phyloP scores from a whole-genome alignment of 2,797 vertebrate genomes.

The Buphagus erythrorhynchus region DNA sequence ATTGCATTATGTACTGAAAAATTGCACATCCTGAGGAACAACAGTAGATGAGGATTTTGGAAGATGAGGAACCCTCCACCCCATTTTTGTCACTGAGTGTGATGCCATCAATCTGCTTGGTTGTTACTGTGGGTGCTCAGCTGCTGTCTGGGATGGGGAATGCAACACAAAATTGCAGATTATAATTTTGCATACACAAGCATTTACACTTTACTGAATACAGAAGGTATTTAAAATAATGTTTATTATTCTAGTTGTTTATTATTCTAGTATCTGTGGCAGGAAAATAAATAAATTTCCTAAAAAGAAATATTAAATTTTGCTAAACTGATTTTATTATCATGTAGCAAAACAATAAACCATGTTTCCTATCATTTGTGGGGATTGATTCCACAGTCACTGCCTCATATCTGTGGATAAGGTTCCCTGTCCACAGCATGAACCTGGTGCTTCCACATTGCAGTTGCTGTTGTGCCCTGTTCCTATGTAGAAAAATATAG shows the following conservation, averaged over 20 bases:
- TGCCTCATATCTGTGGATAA: neutral
- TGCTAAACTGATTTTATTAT: neutral
- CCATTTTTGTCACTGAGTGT: neutral
- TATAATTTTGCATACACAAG: neutral
- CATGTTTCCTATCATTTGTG: fast-evolving
- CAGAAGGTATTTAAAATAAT: neutral
- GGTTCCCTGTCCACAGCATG: neutral
- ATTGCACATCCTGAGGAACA: neutral
- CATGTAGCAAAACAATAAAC: neutral
- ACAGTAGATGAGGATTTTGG: neutral
- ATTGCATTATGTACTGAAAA: neutral
- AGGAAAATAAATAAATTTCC: neutral
- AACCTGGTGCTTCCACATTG: fast-evolving
- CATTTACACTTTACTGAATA: neutral
- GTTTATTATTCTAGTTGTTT: neutral
- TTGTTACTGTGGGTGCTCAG: neutral
- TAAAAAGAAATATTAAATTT: neutral
- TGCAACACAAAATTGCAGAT: neutral
- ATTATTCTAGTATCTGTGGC: neutral
- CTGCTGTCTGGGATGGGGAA: neutral
- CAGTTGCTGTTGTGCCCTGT: neutral
- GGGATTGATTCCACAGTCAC: neutral
- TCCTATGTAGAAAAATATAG: neutral
- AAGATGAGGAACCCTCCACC: neutral
- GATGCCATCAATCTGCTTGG: neutral